A percentile compares a stretch with the other conserved stretches of the same genome.
Evolutionary conservation across 2,888 invertebrate species (phyloP).

Genomic region (Crioceris asparagi): DNA sequence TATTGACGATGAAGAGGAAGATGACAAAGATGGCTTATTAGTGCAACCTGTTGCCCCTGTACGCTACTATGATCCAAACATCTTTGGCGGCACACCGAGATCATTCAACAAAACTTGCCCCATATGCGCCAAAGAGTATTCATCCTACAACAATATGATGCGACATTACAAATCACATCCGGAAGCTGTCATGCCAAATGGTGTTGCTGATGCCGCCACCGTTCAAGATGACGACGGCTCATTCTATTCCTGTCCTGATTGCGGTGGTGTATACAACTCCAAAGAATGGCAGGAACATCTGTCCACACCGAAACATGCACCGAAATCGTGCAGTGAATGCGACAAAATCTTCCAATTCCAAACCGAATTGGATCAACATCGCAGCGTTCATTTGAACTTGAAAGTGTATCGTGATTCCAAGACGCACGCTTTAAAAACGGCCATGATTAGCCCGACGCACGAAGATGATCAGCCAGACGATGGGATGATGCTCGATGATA

Average conservation of each 20-base stretch:
- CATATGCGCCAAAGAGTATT: slow-evolving; percentile 45
- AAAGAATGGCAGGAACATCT: slow-evolving; percentile 47
- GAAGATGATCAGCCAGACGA: no score
- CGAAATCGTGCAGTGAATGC: slow-evolving; percentile 51
- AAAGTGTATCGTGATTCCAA: slow-evolving; percentile 56
- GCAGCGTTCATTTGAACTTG: slow-evolving; percentile 53
- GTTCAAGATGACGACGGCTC: slow-evolving; percentile 40
- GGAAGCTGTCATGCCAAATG: slow-evolving; percentile 8
- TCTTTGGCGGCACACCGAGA: slow-evolving; percentile 4
- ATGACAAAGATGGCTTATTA: slow-evolving; percentile 16
- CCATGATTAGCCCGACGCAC: slow-evolving; percentile 38
- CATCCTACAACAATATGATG: slow-evolving; percentile 46
- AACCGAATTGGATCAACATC: slow-evolving; percentile 52
- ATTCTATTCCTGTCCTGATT: slow-evolving; percentile 50
- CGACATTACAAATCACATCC: slow-evolving; percentile 41
- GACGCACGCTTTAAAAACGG: slow-evolving; percentile 47
- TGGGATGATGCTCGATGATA: no score
- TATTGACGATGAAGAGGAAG: slow-evolving; percentile 25
- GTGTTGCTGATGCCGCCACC: not conserved
- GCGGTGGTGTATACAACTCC: slow-evolving; percentile 47
- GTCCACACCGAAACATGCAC: slow-evolving; percentile 45
- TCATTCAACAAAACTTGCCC: slow-evolving; percentile 37
- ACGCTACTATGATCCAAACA: slow-evolving; percentile 1
- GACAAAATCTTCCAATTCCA: slow-evolving; percentile 50
- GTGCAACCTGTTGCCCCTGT: not conserved